Percentiles rank a stretch among this genome's conserved stretches.
phyloP scores from a whole-genome alignment of 2,888 invertebrate species.

The Falcaria lacertinaria region DNA sequence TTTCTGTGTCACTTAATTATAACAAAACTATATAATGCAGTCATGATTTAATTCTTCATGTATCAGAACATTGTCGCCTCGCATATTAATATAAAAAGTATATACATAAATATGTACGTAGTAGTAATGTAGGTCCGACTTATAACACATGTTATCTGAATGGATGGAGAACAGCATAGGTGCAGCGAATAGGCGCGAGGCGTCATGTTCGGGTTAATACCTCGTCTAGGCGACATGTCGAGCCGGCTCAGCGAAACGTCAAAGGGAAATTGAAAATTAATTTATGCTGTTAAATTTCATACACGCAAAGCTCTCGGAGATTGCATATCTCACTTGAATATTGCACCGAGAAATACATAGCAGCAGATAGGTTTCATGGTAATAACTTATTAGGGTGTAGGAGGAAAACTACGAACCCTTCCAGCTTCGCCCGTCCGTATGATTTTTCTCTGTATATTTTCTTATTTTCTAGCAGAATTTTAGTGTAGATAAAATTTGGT shows the following conservation, averaged over 20 bases:
- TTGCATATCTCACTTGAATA: constrained; percentile 49
- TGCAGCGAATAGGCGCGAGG: constrained; percentile 49
- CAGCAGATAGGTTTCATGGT: no score
- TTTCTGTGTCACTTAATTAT: no score
- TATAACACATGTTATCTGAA: constrained; percentile 1
- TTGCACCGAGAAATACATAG: constrained; percentile 15
- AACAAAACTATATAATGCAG: no score
- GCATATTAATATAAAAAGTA: no score
- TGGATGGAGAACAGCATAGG: constrained; percentile 28
- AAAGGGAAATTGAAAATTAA: constrained; percentile 79
- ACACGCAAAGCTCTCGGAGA: constrained; percentile 44
- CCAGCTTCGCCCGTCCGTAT: no score
- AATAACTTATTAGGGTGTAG: no score
- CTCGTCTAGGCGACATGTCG: constrained; percentile 66
- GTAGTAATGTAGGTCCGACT: constrained; percentile 7
- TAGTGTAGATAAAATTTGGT: no score
- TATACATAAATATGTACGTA: not conserved
- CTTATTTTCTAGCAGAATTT: no score
- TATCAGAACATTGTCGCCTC: no score
- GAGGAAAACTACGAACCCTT: no score
- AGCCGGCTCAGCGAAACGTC: constrained; percentile 74
- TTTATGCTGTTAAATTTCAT: constrained; percentile 72
- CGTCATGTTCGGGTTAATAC: constrained; percentile 69
- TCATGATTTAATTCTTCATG: no score
- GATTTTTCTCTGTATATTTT: no score